phyloP scores from a whole-genome alignment of 2,113 vertebrate species.

The Micromys minutus region DNA sequence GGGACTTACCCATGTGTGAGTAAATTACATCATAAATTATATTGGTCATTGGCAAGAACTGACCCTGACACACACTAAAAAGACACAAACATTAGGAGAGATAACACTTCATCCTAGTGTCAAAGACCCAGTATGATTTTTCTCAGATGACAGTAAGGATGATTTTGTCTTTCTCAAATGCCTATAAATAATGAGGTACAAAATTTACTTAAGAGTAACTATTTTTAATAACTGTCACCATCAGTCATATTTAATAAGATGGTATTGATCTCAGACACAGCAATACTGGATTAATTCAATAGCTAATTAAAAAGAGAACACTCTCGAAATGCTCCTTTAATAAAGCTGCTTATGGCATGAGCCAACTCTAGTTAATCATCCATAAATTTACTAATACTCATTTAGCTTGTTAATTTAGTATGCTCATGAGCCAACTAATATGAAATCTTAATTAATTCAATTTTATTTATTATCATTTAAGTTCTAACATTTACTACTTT shows the following conservation, averaged over 20 bases:
- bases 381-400: not conserved
- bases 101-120: not conserved
- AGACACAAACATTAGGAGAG: not conserved
- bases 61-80: not conserved
- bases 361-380: not conserved
- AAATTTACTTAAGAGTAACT: not conserved
- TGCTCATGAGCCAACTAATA: not conserved
- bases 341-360: not conserved
- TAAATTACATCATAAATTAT: constrained; percentile 43
- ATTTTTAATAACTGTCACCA: not conserved
- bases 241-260: not conserved
- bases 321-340: not conserved
- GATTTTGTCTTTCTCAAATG: not conserved
- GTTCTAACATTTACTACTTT: not conserved
- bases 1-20: constrained; percentile 90
- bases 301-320: not conserved
- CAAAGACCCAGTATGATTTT: not conserved
- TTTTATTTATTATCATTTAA: not conserved
- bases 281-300: not conserved
- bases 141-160: not conserved
- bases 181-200: not conserved
- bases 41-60: not conserved
- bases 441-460: not conserved
- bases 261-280: not conserved
- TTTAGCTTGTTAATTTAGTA: not conserved